These are phyloP conservation scores for Upupa epops DNA, from an alignment of 2,113 vertebrate genomes.

Conservation along the genomic window DNA sequence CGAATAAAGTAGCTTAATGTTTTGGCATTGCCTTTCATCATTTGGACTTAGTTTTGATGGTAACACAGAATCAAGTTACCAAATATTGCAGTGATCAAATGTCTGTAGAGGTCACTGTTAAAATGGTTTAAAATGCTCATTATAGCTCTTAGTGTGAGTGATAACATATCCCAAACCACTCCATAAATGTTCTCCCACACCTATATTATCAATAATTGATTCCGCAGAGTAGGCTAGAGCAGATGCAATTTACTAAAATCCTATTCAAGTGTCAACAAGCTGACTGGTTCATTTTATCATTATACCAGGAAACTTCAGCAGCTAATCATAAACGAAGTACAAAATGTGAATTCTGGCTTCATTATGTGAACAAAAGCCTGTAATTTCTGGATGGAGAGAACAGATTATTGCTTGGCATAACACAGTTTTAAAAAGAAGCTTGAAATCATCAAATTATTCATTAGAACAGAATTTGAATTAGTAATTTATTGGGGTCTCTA, in stretches of 20 bases:
- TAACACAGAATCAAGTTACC: background rate
- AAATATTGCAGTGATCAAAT: background rate
- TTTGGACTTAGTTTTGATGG: background rate
- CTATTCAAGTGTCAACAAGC: conserved; percentile 57
- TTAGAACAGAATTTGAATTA: conserved; percentile 8
- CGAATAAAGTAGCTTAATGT: background rate
- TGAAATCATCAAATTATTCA: background rate
- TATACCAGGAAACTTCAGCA: conserved; percentile 8
- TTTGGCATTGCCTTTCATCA: background rate
- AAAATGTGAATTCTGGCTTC: conserved; percentile 24
- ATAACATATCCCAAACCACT: conserved; percentile 4
- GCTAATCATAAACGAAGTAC: conserved; percentile 15
- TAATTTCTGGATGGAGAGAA: conserved; percentile 15
- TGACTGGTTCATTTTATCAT: conserved; percentile 38
- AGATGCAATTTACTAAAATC: conserved; percentile 52
- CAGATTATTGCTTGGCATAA: background rate
- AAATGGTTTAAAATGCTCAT: conserved; percentile 41
- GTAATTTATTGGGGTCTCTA: background rate
- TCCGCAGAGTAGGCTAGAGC: background rate
- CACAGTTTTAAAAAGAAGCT: background rate
- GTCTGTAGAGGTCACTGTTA: conserved; percentile 27
- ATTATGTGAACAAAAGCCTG: conserved; percentile 27
- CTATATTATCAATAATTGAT: conserved; percentile 62
- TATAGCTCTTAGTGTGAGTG: background rate
- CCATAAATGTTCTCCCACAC: conserved; percentile 38